Evolutionary conservation across 1,140 invertebrate species (phyloP).

Genomic region (Cardiocondyla obscurior): DNA sequence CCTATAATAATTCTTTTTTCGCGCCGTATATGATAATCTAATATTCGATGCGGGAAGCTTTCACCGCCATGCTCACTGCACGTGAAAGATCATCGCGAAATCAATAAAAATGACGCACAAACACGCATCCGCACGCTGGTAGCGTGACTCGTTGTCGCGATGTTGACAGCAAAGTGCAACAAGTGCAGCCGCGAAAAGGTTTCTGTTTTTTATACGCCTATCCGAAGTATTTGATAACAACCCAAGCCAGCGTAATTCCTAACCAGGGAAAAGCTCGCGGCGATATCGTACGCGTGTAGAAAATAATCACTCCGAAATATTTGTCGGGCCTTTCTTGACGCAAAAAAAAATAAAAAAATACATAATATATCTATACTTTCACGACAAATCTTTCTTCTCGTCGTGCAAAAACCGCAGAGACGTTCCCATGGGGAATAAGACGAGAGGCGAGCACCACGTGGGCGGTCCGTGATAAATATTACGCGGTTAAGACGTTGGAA

Average conservation of each 20-base stretch:
- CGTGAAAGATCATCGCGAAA: conserved; percentile 20
- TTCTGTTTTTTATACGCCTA: not conserved
- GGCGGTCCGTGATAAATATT: conserved; percentile 8
- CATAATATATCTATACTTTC: too few species aligned
- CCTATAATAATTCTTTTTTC: not conserved
- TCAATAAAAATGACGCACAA: conserved; percentile 43
- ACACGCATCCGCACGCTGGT: conserved; percentile 5
- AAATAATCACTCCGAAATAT: too few species aligned
- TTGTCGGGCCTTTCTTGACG: not conserved
- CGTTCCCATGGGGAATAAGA: not conserved
- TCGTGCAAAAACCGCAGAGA: not conserved
- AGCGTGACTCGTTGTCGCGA: conserved; percentile 18
- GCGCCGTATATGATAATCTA: not conserved
- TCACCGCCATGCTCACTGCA: not conserved
- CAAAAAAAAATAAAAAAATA: too few species aligned
- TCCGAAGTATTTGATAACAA: not conserved
- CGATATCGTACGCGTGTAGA: too few species aligned
- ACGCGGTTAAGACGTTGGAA: not conserved
- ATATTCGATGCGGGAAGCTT: not conserved
- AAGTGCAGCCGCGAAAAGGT: conserved; percentile 31
- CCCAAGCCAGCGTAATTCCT: not conserved
- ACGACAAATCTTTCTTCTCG: not conserved
- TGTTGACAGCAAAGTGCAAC: conserved; percentile 24
- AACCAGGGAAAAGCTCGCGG: too few species aligned
- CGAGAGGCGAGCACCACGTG: not conserved